phyloP scores from a whole-genome alignment of 2,888 invertebrate species.

The Philopedon plagiatum region DNA sequence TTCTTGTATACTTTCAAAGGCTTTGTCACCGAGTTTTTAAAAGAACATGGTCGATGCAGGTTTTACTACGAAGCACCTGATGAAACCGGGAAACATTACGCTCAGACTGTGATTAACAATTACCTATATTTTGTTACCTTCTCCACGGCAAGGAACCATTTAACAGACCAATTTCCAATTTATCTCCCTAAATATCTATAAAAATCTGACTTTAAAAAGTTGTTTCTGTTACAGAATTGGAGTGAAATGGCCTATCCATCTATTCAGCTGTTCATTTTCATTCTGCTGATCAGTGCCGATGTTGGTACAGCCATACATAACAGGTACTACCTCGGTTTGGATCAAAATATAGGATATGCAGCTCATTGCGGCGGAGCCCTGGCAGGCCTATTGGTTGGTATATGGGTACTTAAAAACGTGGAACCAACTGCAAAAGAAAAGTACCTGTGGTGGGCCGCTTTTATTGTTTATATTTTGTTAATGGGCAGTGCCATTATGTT shows the following conservation, averaged over 20 bases:
- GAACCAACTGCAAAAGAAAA: slow-evolving; percentile 74
- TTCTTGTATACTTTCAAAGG: too few species aligned
- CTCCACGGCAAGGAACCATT: too few species aligned
- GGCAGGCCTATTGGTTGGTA: slow-evolving; percentile 83
- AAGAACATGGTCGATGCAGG: too few species aligned
- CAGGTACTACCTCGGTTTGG: slow-evolving; percentile 80
- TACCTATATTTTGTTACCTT: too few species aligned
- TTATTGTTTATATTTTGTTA: slow-evolving; percentile 78
- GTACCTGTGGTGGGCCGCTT: slow-evolving; percentile 77
- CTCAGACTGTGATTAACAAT: too few species aligned
- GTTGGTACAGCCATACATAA: slow-evolving; percentile 91
- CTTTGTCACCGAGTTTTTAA: too few species aligned
- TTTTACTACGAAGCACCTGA: too few species aligned
- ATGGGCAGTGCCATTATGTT: slow-evolving; percentile 72
- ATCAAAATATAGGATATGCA: slow-evolving; percentile 87
- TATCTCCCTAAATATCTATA: too few species aligned
- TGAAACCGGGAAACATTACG: too few species aligned
- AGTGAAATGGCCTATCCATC: slow-evolving; percentile 83
- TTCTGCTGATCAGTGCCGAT: slow-evolving; percentile 85
- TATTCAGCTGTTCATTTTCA: slow-evolving; percentile 85
- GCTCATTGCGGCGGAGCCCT: slow-evolving; percentile 91
- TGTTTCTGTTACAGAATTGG: slow-evolving; percentile 84
- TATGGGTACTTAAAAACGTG: slow-evolving; percentile 76
- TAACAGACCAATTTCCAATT: too few species aligned
- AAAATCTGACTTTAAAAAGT: too few species aligned